Evolutionary conservation across 2,113 vertebrate genomes (phyloP).

Genomic region (Pteropus alecto): DNA sequence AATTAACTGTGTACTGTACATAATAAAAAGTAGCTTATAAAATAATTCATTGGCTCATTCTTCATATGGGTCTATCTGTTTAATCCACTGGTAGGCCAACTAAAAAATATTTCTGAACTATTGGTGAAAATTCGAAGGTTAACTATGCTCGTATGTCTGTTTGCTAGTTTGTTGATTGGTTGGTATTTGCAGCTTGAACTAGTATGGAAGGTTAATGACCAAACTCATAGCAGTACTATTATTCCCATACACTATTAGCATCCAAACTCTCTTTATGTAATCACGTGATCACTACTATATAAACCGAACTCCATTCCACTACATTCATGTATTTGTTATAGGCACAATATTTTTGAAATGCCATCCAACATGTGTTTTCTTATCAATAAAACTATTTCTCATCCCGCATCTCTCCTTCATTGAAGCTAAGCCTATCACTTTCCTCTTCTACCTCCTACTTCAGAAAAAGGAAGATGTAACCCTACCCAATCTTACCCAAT

Average conservation of each 20-base stretch:
- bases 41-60: not conserved
- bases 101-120: not conserved
- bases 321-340: not conserved
- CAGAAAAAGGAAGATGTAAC: not conserved
- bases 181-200: not conserved
- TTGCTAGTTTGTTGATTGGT: not conserved
- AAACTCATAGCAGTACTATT: not conserved
- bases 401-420: not conserved
- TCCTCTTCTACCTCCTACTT: not conserved
- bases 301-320: not conserved
- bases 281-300: not conserved
- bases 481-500: not conserved
- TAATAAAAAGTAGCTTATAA: conserved; percentile 11
- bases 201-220: not conserved
- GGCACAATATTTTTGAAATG: not conserved
- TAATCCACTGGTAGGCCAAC: not conserved
- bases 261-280: not conserved
- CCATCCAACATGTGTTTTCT: not conserved
- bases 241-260: not conserved
- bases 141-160: not conserved
- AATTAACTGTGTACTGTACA: conserved; percentile 41
- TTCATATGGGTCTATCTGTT: not conserved
- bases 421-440: not conserved
- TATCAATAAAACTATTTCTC: not conserved
- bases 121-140: not conserved